Evolutionary conservation across 2,888 invertebrate genomes (phyloP).

Genomic region (Aleiodes leptofemur): DNA sequence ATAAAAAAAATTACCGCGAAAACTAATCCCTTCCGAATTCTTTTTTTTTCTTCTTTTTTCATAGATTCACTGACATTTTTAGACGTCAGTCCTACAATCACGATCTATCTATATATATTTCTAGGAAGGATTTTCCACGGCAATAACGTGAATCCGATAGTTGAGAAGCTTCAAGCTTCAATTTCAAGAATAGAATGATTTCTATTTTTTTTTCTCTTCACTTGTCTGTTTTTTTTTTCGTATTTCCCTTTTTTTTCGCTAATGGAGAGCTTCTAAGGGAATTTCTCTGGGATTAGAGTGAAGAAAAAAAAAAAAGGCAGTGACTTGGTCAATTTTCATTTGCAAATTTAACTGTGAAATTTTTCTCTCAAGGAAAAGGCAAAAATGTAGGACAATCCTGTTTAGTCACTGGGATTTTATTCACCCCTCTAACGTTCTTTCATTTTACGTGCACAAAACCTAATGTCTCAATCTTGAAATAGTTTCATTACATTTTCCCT

Average conservation of each 20-base stretch:
- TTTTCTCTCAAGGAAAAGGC: neutral
- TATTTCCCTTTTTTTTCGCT: neutral
- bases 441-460: neutral
- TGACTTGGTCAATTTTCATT: slow-evolving; percentile 28
- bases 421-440: slow-evolving; percentile 4
- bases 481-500: slow-evolving; percentile 2
- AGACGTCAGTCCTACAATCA: slow-evolving; percentile 15
- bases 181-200: slow-evolving; percentile 13
- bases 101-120: neutral
- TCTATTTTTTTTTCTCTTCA: slow-evolving; percentile 33
- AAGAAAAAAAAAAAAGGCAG: no score
- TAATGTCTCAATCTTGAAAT: slow-evolving; percentile 3
- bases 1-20: slow-evolving; percentile 10
- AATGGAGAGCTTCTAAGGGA: slow-evolving; percentile 17
- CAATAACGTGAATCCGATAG: slow-evolving; percentile 56
- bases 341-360: neutral
- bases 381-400: slow-evolving; percentile 26
- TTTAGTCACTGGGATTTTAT: slow-evolving; percentile 5
- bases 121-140: slow-evolving; percentile 43
- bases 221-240: neutral
- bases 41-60: neutral
- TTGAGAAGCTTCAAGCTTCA: slow-evolving; percentile 36
- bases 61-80: slow-evolving; percentile 42
- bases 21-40: slow-evolving; percentile 41
- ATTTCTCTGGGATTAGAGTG: neutral